Base-by-base conservation (phyloP, 2,888 invertebrate species). In the Altica lythri region DNA sequence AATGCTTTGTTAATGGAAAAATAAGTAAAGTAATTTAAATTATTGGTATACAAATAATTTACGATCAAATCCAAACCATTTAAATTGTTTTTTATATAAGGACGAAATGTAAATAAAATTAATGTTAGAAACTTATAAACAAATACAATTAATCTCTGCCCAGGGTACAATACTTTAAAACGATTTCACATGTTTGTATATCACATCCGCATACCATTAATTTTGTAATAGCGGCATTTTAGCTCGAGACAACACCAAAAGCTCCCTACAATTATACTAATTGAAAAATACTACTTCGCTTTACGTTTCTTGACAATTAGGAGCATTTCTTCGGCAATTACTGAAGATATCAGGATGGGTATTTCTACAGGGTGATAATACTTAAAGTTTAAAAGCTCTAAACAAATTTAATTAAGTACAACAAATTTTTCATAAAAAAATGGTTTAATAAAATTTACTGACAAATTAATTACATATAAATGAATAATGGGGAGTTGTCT, bases 121-220 rank as follows among this genome's bases (percentile, higher is more conserved):
- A 10, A 30, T 30, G 1, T 30, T 2, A 12, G 30, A 8, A 12
- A 30, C 30, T 30, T 30, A 30, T 30, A 10, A 30, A 30, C 30
- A 30, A 30, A 30, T 30, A 30, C 8, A 30, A 30, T 30, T 30
- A 30, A 30, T 30, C 30, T 30, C 13, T 13, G 10, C 12, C 12
- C 2, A 13, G 2, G 30, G 10, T 30, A 30, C 12, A 30, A 30
- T 30, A 30, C 30, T 30, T 30, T 30, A 30, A 30, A 30, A 30
- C 12, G 30, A 30, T 30, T 30, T 30, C 30, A 30, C 13, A 30
- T 30, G 30, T 30, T 30, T 30, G 30, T 30, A 12, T 30, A 30
- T 30, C 30, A 30, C 30, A 30, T 30, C 30, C 13, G 30, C 30
- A 30, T 30, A 30, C 30, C 30, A 30, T 30, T 30, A 30, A 30